phyloP scores from a whole-genome alignment of 2,113 vertebrate genomes.

The Mesoclemmys tuberculata region DNA sequence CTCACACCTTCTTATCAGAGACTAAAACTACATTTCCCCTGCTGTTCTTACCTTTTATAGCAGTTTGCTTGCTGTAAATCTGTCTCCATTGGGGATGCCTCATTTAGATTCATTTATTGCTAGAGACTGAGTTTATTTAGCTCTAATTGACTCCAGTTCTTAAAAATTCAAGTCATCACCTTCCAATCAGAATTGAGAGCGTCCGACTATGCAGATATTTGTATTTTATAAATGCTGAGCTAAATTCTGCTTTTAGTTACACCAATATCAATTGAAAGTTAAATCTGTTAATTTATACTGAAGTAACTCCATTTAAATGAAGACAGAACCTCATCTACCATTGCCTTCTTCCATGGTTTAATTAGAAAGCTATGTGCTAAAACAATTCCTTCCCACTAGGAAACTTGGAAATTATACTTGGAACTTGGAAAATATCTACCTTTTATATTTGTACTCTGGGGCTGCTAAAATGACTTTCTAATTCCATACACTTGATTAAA shows the following conservation, averaged over 20 bases:
- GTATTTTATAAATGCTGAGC: neutral
- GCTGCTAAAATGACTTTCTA: constrained; percentile 48
- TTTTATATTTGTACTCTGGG: constrained; percentile 40
- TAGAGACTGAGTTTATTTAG: constrained; percentile 55
- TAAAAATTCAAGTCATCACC: neutral
- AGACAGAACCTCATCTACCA: neutral
- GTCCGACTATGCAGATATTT: neutral
- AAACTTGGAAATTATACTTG: constrained; percentile 33
- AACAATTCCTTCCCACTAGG: constrained; percentile 46
- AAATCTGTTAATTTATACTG: neutral
- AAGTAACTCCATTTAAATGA: constrained; percentile 11
- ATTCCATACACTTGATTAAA: constrained; percentile 15
- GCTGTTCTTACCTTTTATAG: constrained; percentile 65
- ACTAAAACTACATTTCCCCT: constrained; percentile 47
- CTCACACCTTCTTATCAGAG: constrained; percentile 68
- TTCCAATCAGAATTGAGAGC: neutral
- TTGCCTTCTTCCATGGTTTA: constrained; percentile 49
- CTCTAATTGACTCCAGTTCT: constrained; percentile 52
- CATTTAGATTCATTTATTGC: constrained; percentile 65
- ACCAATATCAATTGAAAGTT: neutral
- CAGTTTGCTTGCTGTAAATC: constrained; percentile 55
- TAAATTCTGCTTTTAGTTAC: neutral
- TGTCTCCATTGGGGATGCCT: constrained; percentile 47
- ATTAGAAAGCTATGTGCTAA: constrained; percentile 56
- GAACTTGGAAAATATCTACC: constrained; percentile 48